A percentile compares a stretch with the other conserved stretches of the same genome.
Evolutionary conservation across 2,797 vertebrate genomes (phyloP).

Genomic region (Parauchenoglanis punctatus): DNA sequence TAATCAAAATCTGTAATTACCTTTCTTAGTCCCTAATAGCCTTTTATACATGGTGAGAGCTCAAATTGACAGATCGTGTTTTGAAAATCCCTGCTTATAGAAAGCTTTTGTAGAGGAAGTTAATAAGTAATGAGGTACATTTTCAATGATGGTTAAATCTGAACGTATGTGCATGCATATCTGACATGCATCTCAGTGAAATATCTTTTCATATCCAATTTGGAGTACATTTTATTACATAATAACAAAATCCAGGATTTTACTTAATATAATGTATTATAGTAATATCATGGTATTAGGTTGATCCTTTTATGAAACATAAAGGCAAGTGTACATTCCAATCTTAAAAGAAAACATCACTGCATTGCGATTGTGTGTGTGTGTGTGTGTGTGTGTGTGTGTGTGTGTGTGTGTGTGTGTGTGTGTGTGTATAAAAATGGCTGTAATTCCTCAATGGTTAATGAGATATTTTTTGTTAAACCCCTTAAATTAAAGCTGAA

Average conservation of each 20-base stretch:
- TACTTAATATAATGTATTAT: background rate
- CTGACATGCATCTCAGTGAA: background rate
- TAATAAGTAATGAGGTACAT: background rate
- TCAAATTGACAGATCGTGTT: background rate
- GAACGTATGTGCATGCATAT: background rate
- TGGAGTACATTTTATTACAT: background rate
- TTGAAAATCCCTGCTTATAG: background rate
- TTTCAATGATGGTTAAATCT: background rate
- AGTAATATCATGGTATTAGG: background rate
- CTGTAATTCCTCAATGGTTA: too few relatives aligned
- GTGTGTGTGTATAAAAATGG: too few relatives aligned
- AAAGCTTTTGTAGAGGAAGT: background rate
- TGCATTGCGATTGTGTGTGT: background rate
- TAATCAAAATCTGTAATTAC: conserved; percentile 17
- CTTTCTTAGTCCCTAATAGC: conserved; percentile 24
- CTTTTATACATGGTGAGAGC: conserved; percentile 18
- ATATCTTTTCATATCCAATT: background rate
- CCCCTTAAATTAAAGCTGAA: too few relatives aligned
- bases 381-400: too few relatives aligned
- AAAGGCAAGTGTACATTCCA: background rate
- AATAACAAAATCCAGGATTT: background rate
- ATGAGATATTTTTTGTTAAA: too few relatives aligned
- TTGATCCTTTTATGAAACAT: background rate
- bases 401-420: too few relatives aligned
- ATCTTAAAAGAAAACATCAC: background rate